Evolutionary conservation across 2,888 invertebrate genomes (phyloP).

Genomic region (Spodoptera picta): DNA sequence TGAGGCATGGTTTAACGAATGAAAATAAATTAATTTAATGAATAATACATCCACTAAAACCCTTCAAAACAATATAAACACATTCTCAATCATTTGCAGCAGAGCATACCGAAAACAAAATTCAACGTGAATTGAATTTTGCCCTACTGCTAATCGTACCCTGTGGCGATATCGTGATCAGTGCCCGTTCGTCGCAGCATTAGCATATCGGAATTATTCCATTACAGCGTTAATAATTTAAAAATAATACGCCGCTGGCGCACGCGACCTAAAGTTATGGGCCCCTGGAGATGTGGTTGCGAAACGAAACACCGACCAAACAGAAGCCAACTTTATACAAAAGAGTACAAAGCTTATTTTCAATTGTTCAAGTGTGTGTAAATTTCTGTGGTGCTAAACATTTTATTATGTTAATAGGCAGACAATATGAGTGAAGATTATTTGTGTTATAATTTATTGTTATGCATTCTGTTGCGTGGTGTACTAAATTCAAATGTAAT

Average conservation of each 20-base stretch:
- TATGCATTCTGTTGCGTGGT: slow-evolving; percentile 43
- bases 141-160: slow-evolving; percentile 57
- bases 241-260: slow-evolving; percentile 81
- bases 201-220: slow-evolving; percentile 87
- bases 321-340: slow-evolving; percentile 49
- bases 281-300: slow-evolving; percentile 78
- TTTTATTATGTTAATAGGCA: slow-evolving; percentile 71
- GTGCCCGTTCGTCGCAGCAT: slow-evolving; percentile 77
- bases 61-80: slow-evolving; percentile 41
- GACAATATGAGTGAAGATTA: slow-evolving; percentile 60
- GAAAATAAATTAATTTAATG: slow-evolving; percentile 25
- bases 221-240: slow-evolving; percentile 86
- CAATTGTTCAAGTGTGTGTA: slow-evolving; percentile 14
- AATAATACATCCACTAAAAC: slow-evolving; percentile 48
- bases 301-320: slow-evolving; percentile 47
- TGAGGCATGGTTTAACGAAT: not conserved
- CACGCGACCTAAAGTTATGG: slow-evolving; percentile 83
- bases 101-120: slow-evolving; percentile 39
- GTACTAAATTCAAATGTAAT: slow-evolving; percentile 49
- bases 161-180: slow-evolving; percentile 76
- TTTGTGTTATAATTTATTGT: slow-evolving; percentile 59
- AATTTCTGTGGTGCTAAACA: slow-evolving; percentile 73
- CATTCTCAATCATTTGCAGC: slow-evolving; percentile 48
- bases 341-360: slow-evolving; percentile 48
- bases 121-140: slow-evolving; percentile 46